phyloP scores from a whole-genome alignment of 1,140 invertebrate genomes.

The Cyclina sinensis region DNA sequence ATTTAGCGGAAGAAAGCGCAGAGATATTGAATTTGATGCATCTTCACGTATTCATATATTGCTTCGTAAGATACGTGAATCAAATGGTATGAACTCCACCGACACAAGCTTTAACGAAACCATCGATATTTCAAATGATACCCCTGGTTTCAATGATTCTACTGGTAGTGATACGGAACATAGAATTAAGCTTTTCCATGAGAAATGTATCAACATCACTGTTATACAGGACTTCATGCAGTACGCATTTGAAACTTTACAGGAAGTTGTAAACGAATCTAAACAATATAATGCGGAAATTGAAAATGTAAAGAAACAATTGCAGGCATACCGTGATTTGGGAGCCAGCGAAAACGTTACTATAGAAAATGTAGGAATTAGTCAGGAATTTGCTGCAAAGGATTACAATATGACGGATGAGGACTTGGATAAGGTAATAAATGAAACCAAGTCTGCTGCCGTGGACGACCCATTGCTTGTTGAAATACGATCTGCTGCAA shows the following conservation, averaged over 20 bases:
- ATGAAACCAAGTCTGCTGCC: neutral
- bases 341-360: neutral
- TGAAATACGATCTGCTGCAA: neutral
- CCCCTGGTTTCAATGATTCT: neutral
- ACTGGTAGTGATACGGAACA: neutral
- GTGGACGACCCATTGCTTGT: constrained; percentile 10
- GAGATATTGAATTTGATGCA: neutral
- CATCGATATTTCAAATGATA: neutral
- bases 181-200: constrained; percentile 2
- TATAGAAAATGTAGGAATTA: constrained; percentile 4
- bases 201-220: neutral
- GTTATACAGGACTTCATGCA: constrained; percentile 3
- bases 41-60: neutral
- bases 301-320: neutral
- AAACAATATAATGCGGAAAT: neutral
- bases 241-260: constrained; percentile 13
- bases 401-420: constrained; percentile 42
- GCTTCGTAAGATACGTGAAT: neutral
- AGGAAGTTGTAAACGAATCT: constrained; percentile 4
- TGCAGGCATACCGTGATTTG: neutral
- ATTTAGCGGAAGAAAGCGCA: constrained; percentile 7
- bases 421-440: neutral
- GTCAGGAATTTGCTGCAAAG: neutral
- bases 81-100: neutral
- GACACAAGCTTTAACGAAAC: constrained; percentile 36